Evolutionary conservation across 2,797 vertebrate genomes (phyloP).

Genomic region (Gila robusta): DNA sequence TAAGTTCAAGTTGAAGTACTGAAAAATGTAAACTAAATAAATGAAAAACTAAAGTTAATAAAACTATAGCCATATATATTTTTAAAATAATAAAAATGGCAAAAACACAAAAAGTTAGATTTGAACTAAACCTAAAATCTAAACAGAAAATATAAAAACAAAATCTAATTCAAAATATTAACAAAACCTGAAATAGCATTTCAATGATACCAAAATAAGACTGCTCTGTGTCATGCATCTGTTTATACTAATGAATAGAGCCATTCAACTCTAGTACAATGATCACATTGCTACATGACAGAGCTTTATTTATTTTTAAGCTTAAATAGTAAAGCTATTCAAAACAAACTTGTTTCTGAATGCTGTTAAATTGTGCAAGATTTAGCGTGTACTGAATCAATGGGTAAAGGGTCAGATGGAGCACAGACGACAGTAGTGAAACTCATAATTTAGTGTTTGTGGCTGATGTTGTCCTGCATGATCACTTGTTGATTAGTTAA

Average conservation of each 20-base stretch:
- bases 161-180: neutral
- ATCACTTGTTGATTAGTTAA: constrained; percentile 23
- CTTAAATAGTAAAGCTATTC: neutral
- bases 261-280: neutral
- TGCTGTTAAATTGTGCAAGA: neutral
- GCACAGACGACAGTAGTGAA: too few species aligned
- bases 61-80: neutral
- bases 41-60: neutral
- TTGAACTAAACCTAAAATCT: neutral
- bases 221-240: neutral
- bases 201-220: neutral
- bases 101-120: neutral
- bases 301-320: constrained; percentile 5
- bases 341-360: neutral
- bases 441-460: neutral
- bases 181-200: too few species aligned
- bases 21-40: neutral
- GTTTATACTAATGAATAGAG: neutral
- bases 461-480: neutral
- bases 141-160: neutral
- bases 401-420: neutral
- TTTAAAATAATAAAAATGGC: too few species aligned
- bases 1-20: neutral
- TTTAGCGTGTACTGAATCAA: neutral
- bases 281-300: neutral